Base-by-base conservation (phyloP, 1,140 invertebrate species). In the Nasonia vitripennis region DNA sequence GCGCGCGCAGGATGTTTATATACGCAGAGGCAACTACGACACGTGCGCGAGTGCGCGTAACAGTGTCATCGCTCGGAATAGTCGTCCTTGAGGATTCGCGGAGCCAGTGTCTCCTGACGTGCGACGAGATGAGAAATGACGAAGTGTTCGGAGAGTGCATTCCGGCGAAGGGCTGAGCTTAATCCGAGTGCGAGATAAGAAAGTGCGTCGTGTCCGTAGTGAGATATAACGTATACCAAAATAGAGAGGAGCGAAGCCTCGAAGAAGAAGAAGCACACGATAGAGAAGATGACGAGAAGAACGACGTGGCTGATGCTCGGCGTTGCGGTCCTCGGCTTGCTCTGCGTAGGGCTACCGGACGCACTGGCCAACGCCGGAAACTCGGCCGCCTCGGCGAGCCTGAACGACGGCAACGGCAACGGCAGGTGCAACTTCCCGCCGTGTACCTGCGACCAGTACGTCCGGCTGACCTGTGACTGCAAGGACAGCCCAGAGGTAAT, bases 381-480 rank as follows among this genome's bases (percentile, higher is more conserved):
- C 17, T 62, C 55, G 20, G 55, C 20, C 14, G 74, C 74, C 9
- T 17, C 78, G 1, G 14, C 78, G 51, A 34, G 31, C 14, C 73
- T 45, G 6, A 45, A 45, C 75, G 51, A 27, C 90, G 82, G 91
- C 91, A 88, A 86, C 88, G 86, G 86, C 93, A 78, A 94, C 93
- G 62, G 94, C 86, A 95, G 94, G 90, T 93, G 94, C 78, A 93
- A 95, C 83, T 92, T 93, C 45, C 91, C 90, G 23, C 92, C 93
- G 27, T 95, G 95, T 89, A 92, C 89, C 75, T 95, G 95, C 90
- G 94, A 95, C 88, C 89, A 92, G 20, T 94, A 94, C 87, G 94
- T 94, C 41, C 92, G 94, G 75, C 91, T 95, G 75, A 94, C 93
- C 88, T 95, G 95, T 91, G 93, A 93, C 88, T 95, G 95, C 90